Evolutionary conservation across 2,797 vertebrate species (phyloP).

Genomic region (Hephaestus fuliginosus): DNA sequence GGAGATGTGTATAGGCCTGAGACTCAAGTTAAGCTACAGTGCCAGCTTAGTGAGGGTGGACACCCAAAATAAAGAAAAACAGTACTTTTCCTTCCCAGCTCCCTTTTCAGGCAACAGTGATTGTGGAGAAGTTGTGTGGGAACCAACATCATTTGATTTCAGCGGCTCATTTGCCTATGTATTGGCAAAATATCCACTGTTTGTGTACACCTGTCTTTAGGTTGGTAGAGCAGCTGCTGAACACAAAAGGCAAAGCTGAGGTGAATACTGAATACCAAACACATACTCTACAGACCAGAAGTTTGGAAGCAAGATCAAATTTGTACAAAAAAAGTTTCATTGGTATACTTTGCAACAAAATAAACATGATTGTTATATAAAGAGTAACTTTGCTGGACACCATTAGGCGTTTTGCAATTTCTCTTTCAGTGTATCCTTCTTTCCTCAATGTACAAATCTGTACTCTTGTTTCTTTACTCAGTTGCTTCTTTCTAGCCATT

Average conservation of each 20-base stretch:
- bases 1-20: neutral
- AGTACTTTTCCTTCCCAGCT: slow-evolving; percentile 3
- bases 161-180: slow-evolving; percentile 76
- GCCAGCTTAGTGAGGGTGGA: neutral
- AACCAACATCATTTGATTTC: slow-evolving; percentile 59
- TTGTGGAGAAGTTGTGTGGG: slow-evolving; percentile 35
- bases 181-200: slow-evolving; percentile 75
- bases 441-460: too few species aligned
- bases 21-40: neutral
- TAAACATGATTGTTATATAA: too few species aligned
- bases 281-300: neutral
- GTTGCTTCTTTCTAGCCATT: too few species aligned
- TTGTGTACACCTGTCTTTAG: slow-evolving; percentile 76
- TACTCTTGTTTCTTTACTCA: too few species aligned
- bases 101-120: slow-evolving; percentile 17
- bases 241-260: slow-evolving; percentile 48
- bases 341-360: too few species aligned
- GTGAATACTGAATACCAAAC: slow-evolving; percentile 20
- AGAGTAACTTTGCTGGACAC: too few species aligned
- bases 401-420: too few species aligned
- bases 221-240: slow-evolving; percentile 69
- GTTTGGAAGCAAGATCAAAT: too few species aligned
- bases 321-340: too few species aligned
- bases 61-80: slow-evolving; percentile 5
- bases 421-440: too few species aligned